Percentiles rank a stretch among this genome's conserved stretches.
Conservation (phyloP, 2,888 invertebrate genomes). For the Melanchra persicariae region DNA sequence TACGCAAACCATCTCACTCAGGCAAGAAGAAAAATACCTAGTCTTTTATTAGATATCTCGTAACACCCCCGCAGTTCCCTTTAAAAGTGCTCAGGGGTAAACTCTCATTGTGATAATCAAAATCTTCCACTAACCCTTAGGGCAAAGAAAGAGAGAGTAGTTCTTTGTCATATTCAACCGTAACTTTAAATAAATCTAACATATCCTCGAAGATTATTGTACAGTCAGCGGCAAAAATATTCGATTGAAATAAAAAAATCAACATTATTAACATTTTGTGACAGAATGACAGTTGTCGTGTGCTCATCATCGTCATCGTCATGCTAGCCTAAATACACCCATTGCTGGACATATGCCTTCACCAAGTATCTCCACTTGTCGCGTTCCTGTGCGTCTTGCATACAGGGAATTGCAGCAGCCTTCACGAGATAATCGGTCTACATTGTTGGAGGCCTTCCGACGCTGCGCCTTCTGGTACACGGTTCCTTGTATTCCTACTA, state of each 20-base stretch:
- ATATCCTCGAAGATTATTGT: constrained; percentile 36
- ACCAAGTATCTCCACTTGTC: background rate
- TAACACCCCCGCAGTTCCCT: background rate
- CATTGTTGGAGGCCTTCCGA: background rate
- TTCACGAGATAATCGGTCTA: background rate
- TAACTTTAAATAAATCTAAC: constrained; percentile 34
- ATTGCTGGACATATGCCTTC: background rate
- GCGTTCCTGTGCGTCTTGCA: background rate
- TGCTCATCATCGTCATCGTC: background rate
- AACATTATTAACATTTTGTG: background rate
- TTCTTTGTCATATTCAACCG: constrained; percentile 36
- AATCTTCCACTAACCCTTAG: constrained; percentile 27
- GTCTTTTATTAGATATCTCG: background rate
- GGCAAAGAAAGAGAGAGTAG: constrained; percentile 19
- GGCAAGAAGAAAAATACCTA: background rate
- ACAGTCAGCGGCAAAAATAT: constrained; percentile 21
- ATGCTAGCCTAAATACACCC: background rate
- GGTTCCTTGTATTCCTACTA: too few relatives aligned
- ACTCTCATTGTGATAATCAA: constrained; percentile 23
- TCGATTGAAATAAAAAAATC: background rate
- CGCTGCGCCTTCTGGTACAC: background rate
- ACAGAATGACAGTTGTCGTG: too few relatives aligned
- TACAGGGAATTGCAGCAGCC: background rate
- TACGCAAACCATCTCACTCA: too few relatives aligned
- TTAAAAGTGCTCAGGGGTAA: background rate